Base-by-base conservation (phyloP, 2,888 invertebrate species). In the Parapristionchus giblindavisi region DNA sequence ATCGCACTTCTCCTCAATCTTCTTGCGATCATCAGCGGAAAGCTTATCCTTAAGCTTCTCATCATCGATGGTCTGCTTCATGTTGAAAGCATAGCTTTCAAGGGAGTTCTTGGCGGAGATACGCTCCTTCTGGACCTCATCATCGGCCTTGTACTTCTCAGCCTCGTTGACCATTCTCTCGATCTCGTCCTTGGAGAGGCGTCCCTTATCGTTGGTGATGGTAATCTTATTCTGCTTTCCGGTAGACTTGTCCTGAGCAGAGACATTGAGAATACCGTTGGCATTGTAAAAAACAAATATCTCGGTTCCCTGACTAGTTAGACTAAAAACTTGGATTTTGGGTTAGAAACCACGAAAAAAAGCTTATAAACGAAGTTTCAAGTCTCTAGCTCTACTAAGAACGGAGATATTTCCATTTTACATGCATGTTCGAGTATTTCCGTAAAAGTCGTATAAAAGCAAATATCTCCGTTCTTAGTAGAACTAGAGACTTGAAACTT, bases 181-280 rank as follows among this genome's bases (percentile, higher is more conserved):
- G 87, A 96, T 95, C 83, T 95, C 95, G 88, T 95, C 95, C 91
- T 95, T 95, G 88, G 80, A 79, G 40, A 72, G 60, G 34, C 72
- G 72, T 1, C 72, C 72, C 72, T 95, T 95, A 91, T 95, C 95
- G 86, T 92, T 92, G 27, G 94, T 94, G 82, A 91, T 91, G 81
- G 91, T 89, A 78, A 89, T 89, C 83, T 88, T 89, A 83, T 87
- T 88, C 78, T 89, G 89, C 79, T 90, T 90, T 65, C 91, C 91
- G 71, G 91, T 91, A 75, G 90, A 90, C 90, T 96, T 95, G 90
- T 96, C 95, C 43, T 93, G 90, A 32, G 96, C 96, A 0, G 94
- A 93, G 21, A 97, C 96, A 89, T 96, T 96, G 80, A 98, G 90
- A 89, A 97, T 97, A 87, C 97, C 97, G 90, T 98, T 96, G 83